Evolutionary conservation across 2,888 invertebrate species (phyloP).

Genomic region (Griposia aprilina): DNA sequence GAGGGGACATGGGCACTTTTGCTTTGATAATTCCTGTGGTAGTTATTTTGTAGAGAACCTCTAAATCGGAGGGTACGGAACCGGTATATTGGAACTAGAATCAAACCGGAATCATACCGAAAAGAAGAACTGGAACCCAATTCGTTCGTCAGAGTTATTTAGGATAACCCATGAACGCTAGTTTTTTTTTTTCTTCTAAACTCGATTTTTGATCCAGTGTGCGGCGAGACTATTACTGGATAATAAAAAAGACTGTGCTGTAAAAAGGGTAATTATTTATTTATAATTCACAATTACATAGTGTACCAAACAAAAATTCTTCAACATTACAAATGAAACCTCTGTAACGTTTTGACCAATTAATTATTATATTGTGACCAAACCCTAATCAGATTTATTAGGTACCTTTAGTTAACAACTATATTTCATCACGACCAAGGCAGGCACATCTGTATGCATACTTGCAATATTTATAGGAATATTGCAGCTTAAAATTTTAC

Average conservation of each 20-base stretch:
- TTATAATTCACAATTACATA: slow-evolving; percentile 88
- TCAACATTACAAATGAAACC: slow-evolving; percentile 81
- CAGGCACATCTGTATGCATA: slow-evolving; percentile 76
- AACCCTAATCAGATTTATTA: slow-evolving; percentile 73
- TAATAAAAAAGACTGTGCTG: slow-evolving; percentile 70
- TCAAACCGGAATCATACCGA: no score
- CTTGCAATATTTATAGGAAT: slow-evolving; percentile 73
- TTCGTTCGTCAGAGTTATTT: no score
- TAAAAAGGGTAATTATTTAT: slow-evolving; percentile 89
- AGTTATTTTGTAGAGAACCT: no score
- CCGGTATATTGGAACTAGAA: no score
- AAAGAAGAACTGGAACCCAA: no score
- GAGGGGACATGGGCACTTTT: no score
- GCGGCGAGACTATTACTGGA: no score
- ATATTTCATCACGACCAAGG: slow-evolving; percentile 74
- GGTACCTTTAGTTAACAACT: slow-evolving; percentile 74
- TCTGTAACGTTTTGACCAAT: slow-evolving; percentile 69
- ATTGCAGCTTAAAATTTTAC: slow-evolving; percentile 72
- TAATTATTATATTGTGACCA: slow-evolving; percentile 80
- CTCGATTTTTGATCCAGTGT: no score
- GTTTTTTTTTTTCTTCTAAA: no score
- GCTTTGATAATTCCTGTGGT: no score
- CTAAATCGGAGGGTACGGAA: no score
- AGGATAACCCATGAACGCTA: no score
- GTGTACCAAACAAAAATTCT: slow-evolving; percentile 84